Evolutionary conservation across 2,888 invertebrate species (phyloP), one percentile per base, ranked within the genome.

Genomic region (Synergus laeviventris): DNA sequence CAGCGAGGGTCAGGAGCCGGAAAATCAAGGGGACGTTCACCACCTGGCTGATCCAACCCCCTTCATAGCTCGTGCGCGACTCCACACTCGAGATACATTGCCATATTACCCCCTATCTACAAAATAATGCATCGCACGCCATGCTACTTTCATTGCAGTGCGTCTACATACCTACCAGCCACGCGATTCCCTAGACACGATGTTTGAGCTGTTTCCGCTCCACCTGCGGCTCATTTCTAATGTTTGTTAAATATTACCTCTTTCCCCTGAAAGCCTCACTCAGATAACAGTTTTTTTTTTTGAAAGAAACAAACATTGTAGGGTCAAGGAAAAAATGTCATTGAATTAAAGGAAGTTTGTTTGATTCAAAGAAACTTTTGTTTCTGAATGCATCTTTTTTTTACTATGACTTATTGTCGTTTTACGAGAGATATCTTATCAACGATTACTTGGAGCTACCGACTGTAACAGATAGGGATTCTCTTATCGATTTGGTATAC

Each of bases 11-110:
- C 83, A 83, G 83, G 83, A 84, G 86, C 84, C 85, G 85, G 86
- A 88, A 87, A 88, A 88, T 87, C 86, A 86, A 84, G 86, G 88
- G 88, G 87, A 86, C 84, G 84, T 83, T 80, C 80, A 84, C 87
- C 80, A 84, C 87, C 87, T 87, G 88, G 87, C 82, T 84, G 84
- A 83, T 84, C 81, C 78, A 82, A 79, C 79, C 83, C 84, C 86
- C 75, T 75, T 81, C 83, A 81, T 12, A 64, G 56, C 74, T 76
- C 70, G 81, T 77, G 81, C 77, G 77, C 75, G 76, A 75, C 78
- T 80, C 74, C 74, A 42, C 59, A 21, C 60, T 66, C 60, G 39
- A 45, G 39, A n/a, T 42, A 70, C 45, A 45, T 73, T 70, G 49
- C 49, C 66, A 66, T 66, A 45, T 66, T 21, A 60, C 60, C 75